Base-by-base conservation (phyloP, 2,888 invertebrate species). In the Allygus modestus region DNA sequence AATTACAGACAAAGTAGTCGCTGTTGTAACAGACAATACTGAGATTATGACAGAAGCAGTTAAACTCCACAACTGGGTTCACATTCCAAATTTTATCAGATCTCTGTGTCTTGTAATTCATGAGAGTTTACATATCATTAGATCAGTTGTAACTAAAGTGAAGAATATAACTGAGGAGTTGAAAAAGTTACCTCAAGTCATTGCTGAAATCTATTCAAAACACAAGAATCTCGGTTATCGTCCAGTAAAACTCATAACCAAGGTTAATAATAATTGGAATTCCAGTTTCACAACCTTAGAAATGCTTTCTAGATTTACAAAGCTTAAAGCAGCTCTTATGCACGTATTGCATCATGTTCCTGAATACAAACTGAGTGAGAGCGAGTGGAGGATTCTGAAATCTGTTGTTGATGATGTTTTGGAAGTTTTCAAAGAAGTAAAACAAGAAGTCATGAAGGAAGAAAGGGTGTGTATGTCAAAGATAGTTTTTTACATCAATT, bases 301-400 rank as follows among this genome's bases (percentile, higher is more conserved):
- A 33, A 77, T 77, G 77, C 51, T 77, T 5, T 31, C 28, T 1
- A 77, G 77, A 51, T 51, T 77, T 23, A 17, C 33, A 12, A 77
- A 51, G 43, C 31, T 77, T 4, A 46, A 51, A 28, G n/a, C 26
- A 15, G 77, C 77, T 12, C 41, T 77, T 11, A 33, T 15, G 31
- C 33, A 69, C 15, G 69, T 31, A 4, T 31, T 51, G 51, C 77
- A 12, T n/a, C 11, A 28, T 20, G 17, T 28, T 43, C 15, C 37
- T 41, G 73, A 43, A 23, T 33, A 41, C 43, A 73, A 43, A 41
- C 9, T 77, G 51, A 77, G 17, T 28, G 77, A 77, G 0, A 28
- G 17, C 51, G 77, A 77, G 28, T 77, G 77, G 77, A 77, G 23
- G 54, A 20, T 77, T 28, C 51, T 77, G n/a, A 51, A 28, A 17